Evolutionary conservation across 2,113 vertebrate species (phyloP).

Genomic region (Saccopteryx leptura): DNA sequence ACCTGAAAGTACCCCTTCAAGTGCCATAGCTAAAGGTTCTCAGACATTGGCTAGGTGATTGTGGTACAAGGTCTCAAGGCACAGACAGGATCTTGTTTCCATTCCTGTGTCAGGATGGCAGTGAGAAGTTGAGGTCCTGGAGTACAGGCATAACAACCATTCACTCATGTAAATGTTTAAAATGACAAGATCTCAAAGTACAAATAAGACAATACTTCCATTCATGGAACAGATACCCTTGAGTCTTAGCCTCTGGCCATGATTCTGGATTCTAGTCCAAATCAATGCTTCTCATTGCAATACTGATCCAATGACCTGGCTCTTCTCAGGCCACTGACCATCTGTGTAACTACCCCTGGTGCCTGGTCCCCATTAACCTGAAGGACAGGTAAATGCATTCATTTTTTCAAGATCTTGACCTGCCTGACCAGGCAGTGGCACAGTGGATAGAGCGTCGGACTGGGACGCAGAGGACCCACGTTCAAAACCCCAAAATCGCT

Average conservation of each 20-base stretch:
- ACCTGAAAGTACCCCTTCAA: background rate
- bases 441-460: too few relatives aligned
- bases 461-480: too few relatives aligned
- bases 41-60: background rate
- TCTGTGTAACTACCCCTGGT: background rate
- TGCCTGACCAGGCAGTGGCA: background rate
- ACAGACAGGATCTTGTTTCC: constrained; percentile 17
- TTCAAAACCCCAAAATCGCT: too few relatives aligned
- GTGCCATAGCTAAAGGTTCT: background rate
- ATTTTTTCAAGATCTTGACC: constrained; percentile 35
- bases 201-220: constrained; percentile 8
- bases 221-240: constrained; percentile 14
- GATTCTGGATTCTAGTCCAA: constrained; percentile 37
- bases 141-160: background rate
- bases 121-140: constrained; percentile 20
- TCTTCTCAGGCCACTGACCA: background rate
- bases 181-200: constrained; percentile 26
- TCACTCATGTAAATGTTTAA: background rate
- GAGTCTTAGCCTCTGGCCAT: constrained; percentile 15
- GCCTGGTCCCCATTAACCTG: background rate
- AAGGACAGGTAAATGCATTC: constrained; percentile 40
- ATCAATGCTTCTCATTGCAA: constrained; percentile 27
- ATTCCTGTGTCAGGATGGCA: background rate
- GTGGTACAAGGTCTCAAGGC: background rate
- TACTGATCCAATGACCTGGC: background rate